phyloP scores from a whole-genome alignment of 2,797 vertebrate species.

The Ispidina picta region DNA sequence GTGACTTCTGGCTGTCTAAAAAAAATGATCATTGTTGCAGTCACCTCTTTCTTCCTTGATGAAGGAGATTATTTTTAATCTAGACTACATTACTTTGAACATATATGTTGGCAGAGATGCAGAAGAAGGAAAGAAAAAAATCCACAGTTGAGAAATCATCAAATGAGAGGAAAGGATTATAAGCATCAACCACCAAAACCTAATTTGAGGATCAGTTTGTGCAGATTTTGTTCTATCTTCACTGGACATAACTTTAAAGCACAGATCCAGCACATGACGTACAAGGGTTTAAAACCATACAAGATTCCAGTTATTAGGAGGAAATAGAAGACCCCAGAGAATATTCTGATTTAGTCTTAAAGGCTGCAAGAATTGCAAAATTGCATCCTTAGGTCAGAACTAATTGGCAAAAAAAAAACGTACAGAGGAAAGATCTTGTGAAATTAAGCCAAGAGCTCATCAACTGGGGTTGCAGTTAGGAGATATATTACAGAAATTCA shows the following conservation, averaged over 20 bases:
- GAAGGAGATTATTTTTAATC: not conserved
- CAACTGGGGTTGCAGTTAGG: not conserved
- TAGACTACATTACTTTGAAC: not conserved
- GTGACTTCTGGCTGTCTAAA: not conserved
- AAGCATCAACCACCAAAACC: not conserved
- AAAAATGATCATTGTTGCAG: not conserved
- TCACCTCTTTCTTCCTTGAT: not conserved
- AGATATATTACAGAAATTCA: not conserved
- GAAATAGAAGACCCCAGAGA: not conserved
- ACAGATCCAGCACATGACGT: not conserved
- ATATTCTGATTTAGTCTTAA: not conserved
- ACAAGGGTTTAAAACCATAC: not conserved
- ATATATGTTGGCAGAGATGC: not conserved
- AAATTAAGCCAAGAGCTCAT: slow-evolving; percentile 1
- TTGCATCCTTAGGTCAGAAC: not conserved
- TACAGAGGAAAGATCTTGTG: not conserved
- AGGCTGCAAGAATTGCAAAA: not conserved
- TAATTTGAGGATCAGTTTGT: not conserved
- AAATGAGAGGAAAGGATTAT: not conserved
- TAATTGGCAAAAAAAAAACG: not conserved
- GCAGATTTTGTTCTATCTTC: not conserved
- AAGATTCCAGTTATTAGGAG: not conserved
- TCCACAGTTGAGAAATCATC: not conserved
- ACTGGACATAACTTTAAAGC: not conserved
- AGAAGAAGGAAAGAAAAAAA: not conserved